Percentiles rank a stretch among this genome's conserved stretches.
Conservation (phyloP, 2,888 invertebrate species). For the Anoplius nigerrimus region DNA sequence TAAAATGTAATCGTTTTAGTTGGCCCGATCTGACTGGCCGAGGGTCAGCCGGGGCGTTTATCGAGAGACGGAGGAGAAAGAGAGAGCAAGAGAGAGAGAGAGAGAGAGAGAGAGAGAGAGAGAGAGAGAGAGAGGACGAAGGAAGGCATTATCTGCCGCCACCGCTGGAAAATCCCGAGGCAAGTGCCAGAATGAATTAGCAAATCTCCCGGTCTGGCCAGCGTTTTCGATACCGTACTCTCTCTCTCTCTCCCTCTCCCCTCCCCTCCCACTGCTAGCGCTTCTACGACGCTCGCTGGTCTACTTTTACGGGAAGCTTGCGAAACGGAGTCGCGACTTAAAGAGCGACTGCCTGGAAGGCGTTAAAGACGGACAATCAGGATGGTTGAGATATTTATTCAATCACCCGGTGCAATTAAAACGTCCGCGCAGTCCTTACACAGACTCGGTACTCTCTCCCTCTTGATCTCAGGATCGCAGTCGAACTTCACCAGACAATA, state of each 20-base stretch:
- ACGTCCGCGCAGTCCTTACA: too few relatives aligned
- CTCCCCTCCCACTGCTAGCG: too few relatives aligned
- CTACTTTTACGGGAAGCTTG: slow-evolving; percentile 30
- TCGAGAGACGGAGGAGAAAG: slow-evolving; percentile 13
- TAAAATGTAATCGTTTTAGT: slow-evolving; percentile 40
- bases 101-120: not conserved
- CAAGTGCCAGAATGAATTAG: slow-evolving; percentile 1
- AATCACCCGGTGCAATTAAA: too few relatives aligned
- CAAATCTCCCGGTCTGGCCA: too few relatives aligned
- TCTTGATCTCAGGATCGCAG: too few relatives aligned
- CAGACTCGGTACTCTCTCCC: too few relatives aligned
- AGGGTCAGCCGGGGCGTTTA: slow-evolving; percentile 10
- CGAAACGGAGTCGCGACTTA: slow-evolving; percentile 29
- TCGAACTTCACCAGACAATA: too few relatives aligned
- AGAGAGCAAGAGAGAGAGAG: not conserved
- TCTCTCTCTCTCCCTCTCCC: slow-evolving; percentile 33
- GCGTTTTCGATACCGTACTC: too few relatives aligned
- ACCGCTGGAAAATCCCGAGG: slow-evolving; percentile 37
- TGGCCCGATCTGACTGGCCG: slow-evolving; percentile 12
- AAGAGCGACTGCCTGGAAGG: slow-evolving; percentile 29
- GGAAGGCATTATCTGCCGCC: slow-evolving; percentile 7
- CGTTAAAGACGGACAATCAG: slow-evolving; percentile 7
- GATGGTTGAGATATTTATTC: too few relatives aligned
- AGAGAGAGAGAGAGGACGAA: not conserved
- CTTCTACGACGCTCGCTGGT: too few relatives aligned